Conservation (phyloP, 2,113 vertebrate genomes). For the Apodemus speciosus region DNA sequence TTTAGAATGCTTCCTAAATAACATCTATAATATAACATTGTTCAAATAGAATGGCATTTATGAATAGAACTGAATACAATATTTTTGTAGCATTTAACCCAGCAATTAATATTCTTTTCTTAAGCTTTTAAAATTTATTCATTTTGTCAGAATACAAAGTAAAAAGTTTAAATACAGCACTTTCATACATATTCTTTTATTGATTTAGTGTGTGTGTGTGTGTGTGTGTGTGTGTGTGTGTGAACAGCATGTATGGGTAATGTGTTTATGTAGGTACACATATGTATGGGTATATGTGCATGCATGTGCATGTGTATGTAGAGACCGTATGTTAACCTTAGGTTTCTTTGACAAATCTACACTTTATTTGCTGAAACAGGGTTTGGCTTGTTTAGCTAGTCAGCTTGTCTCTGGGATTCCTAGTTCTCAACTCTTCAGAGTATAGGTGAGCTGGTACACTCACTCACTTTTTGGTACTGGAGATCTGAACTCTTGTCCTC, state of each 20-base stretch:
- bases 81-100: slow-evolving; percentile 23
- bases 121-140: neutral
- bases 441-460: neutral
- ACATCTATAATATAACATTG: neutral
- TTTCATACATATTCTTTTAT: neutral
- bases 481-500: neutral
- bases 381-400: neutral
- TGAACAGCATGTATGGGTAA: neutral
- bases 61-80: neutral
- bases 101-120: slow-evolving; percentile 6
- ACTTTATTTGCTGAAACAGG: neutral
- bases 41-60: slow-evolving; percentile 18
- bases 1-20: too few relatives aligned
- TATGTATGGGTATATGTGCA: neutral
- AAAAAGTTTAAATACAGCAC: neutral
- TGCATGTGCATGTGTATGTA: neutral
- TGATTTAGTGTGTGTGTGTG: neutral
- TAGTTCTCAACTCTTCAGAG: neutral
- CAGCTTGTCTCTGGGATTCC: neutral
- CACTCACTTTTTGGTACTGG: neutral
- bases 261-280: neutral
- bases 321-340: neutral
- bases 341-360: neutral
- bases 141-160: neutral
- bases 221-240: neutral